These are phyloP conservation scores for Microcebus griseorufus DNA, from an alignment of 2,113 vertebrate species.

Conservation along the genomic window DNA sequence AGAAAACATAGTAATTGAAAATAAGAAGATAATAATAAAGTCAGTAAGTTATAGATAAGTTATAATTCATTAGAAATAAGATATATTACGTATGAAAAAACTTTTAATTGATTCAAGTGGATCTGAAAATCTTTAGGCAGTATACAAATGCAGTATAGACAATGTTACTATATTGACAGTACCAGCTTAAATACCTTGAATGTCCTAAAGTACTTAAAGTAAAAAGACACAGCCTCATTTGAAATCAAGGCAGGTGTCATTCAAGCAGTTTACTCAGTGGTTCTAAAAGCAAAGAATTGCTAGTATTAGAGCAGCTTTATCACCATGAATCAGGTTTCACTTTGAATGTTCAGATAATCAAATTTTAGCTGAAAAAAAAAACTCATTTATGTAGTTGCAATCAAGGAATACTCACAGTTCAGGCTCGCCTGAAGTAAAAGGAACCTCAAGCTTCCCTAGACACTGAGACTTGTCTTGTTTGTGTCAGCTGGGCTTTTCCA, in stretches of 20 bases:
- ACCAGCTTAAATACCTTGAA: background rate
- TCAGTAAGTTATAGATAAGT: constrained; percentile 7
- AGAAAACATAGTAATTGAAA: constrained; percentile 30
- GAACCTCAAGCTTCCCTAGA: constrained; percentile 61
- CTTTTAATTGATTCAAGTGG: constrained; percentile 4
- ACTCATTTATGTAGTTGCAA: constrained; percentile 10
- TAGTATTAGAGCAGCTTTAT: background rate
- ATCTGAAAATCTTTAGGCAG: background rate
- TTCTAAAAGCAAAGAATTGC: constrained; percentile 40
- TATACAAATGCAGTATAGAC: background rate
- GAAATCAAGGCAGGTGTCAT: background rate
- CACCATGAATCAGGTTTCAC: constrained; percentile 31
- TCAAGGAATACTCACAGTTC: constrained; percentile 73
- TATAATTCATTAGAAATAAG: constrained; percentile 40
- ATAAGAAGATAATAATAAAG: constrained; percentile 19
- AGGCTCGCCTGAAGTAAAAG: constrained; percentile 52
- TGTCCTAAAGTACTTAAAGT: constrained; percentile 15
- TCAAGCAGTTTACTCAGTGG: constrained; percentile 28
- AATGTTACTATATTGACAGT: background rate
- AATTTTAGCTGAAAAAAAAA: constrained; percentile 6
- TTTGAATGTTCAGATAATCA: constrained; percentile 45
- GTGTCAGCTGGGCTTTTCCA: constrained; percentile 69
- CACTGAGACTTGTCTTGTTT: background rate
- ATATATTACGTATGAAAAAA: constrained; percentile 13
- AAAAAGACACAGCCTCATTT: constrained; percentile 37